Evolutionary conservation across 2,888 invertebrate genomes (phyloP).

Genomic region (Limnephilus marmoratus): DNA sequence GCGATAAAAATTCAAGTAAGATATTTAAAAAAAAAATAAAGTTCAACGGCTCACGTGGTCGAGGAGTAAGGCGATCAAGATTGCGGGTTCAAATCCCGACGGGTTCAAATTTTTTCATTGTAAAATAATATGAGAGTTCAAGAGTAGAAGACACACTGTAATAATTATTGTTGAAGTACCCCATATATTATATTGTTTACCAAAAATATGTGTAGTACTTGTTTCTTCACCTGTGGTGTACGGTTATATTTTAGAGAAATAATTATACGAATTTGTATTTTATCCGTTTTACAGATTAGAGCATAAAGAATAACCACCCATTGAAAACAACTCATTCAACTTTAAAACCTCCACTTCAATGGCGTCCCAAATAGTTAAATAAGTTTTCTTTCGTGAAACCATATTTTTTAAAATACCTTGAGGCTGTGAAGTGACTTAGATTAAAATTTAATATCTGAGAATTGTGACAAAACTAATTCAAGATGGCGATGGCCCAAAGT

Average conservation of each 20-base stretch:
- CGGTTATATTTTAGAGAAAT: too few species aligned
- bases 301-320: background rate
- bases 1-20: too few species aligned
- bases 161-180: too few species aligned
- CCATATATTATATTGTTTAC: background rate
- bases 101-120: too few species aligned
- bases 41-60: too few species aligned
- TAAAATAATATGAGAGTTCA: too few species aligned
- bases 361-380: background rate
- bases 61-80: too few species aligned
- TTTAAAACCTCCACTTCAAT: background rate
- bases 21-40: too few species aligned
- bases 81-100: too few species aligned
- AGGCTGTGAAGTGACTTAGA: background rate
- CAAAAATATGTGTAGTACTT: too few species aligned
- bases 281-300: background rate
- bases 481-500: conserved; percentile 78
- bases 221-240: background rate
- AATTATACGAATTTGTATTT: background rate
- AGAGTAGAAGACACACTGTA: too few species aligned
- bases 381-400: background rate
- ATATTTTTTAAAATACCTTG: background rate
- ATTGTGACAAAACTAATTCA: conserved; percentile 30
- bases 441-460: background rate
- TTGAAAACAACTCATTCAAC: background rate